Base-by-base conservation (phyloP, 2,113 vertebrate species). In the Pyxicephalus adspersus region DNA sequence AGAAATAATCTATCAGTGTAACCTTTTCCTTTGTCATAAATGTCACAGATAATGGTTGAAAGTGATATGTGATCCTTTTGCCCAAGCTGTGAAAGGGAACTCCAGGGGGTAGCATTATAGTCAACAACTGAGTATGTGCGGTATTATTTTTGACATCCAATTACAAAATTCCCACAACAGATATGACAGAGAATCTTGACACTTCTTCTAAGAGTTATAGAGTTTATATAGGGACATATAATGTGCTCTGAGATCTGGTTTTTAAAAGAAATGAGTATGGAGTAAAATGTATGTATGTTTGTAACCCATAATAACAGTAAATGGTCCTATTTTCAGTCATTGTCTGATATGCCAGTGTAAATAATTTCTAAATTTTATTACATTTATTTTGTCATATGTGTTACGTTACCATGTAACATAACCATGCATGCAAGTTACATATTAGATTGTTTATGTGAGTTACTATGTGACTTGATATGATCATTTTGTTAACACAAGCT, bases 1-100 rank as follows among this genome's bases (percentile, higher is more conserved):
- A 74, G 84, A 81, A 76, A 87, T 64, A 74, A 86, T 87, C 83
- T 85, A 80, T 82, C 80, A 82, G 60, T 83, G 84, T 81, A 83
- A 84, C 68, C 84, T 77, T 66, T 82, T 74, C 65, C 55, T 57
- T 81, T 83, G 82, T 70, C 83, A 84, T 5, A 81, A 29, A 83
- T 77, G 67, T 84, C 85, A 85, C 65, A 81, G 82, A 79, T 79
- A 84, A 85, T 61, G 54, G 80, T 79, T 51, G 64, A 83, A 86
- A 80, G 65, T 58, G 76, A 67, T 31, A 83, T 64, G 71, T 77
- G 54, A 38, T 75, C 38, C 76, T 84, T 83, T 81, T 68, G 64
- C 72, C 71, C 64, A 72, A 38, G 45, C 70, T 86, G 25, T 55
- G 77, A 86, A 29, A 81, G 15, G 72, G 77, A 50, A 70, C 83